These are phyloP conservation scores for Antechinus stuartii DNA, from an alignment of 2,113 vertebrate species.

Conservation along the genomic window DNA sequence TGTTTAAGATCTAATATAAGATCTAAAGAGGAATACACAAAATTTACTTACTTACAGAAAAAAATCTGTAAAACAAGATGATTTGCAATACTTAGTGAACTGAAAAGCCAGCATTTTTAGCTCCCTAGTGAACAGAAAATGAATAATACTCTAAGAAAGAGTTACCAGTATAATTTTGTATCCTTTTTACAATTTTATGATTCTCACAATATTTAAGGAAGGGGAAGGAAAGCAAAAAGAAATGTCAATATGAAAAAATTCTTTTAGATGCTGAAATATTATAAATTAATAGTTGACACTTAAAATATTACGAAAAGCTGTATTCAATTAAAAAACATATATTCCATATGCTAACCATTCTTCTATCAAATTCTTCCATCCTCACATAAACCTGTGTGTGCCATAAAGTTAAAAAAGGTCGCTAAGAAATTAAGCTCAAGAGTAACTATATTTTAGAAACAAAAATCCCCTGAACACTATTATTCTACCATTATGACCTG, in stretches of 20 bases:
- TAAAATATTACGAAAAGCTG: slow-evolving; percentile 36
- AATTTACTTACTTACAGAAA: slow-evolving; percentile 64
- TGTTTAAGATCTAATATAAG: slow-evolving; percentile 1
- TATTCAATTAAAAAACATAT: slow-evolving; percentile 37
- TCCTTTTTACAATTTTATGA: slow-evolving; percentile 45
- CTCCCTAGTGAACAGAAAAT: slow-evolving; percentile 40
- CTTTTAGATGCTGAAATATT: slow-evolving; percentile 16
- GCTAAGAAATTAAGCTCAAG: slow-evolving; percentile 53
- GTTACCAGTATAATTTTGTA: slow-evolving; percentile 31
- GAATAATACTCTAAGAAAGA: slow-evolving; percentile 61
- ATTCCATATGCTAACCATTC: slow-evolving; percentile 26
- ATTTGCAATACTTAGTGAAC: slow-evolving; percentile 39
- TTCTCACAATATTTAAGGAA: slow-evolving; percentile 54
- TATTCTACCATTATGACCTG: slow-evolving; percentile 51
- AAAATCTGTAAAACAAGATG: slow-evolving; percentile 49
- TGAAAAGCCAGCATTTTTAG: slow-evolving; percentile 58
- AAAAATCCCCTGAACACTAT: slow-evolving; percentile 61
- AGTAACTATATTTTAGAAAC: slow-evolving; percentile 61
- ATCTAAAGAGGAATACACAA: slow-evolving; percentile 53
- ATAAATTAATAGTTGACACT: slow-evolving; percentile 19
- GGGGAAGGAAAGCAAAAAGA: slow-evolving; percentile 11
- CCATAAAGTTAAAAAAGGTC: slow-evolving; percentile 34
- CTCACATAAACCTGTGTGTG: neutral
- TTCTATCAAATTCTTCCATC: neutral
- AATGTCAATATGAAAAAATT: slow-evolving; percentile 8